phyloP scores from a whole-genome alignment of 2,888 invertebrate species.

The Hofmannophila pseudospretella region DNA sequence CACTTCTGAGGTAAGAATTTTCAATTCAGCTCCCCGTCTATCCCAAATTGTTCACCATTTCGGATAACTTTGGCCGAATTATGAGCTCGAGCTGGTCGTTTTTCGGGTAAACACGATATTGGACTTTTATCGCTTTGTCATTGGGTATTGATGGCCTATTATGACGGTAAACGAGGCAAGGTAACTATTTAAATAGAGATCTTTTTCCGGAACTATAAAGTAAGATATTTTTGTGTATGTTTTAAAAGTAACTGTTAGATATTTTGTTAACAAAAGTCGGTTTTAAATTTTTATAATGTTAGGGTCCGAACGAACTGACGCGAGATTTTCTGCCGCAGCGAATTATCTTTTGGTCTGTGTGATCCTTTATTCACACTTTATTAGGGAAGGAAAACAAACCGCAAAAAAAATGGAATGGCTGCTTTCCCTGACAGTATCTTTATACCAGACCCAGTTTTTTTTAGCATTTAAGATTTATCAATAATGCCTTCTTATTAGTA shows the following conservation, averaged over 20 bases:
- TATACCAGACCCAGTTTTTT: too few relatives aligned
- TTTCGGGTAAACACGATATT: constrained; percentile 28
- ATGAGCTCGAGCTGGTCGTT: constrained; percentile 22
- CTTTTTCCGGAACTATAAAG: neutral
- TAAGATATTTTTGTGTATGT: neutral
- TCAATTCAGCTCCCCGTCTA: too few relatives aligned
- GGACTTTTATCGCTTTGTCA: constrained; percentile 13
- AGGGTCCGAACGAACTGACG: too few relatives aligned
- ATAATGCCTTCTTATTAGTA: too few relatives aligned
- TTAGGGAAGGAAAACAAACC: too few relatives aligned
- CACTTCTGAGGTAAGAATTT: too few relatives aligned
- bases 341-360: too few relatives aligned
- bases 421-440: too few relatives aligned
- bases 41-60: neutral
- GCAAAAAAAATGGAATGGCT: too few relatives aligned
- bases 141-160: constrained; percentile 2
- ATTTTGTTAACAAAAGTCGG: neutral
- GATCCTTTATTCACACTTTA: too few relatives aligned
- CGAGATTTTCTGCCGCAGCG: too few relatives aligned
- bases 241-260: neutral
- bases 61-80: constrained; percentile 14
- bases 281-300: neutral
- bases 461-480: too few relatives aligned
- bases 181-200: neutral
- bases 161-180: neutral